Evolutionary conservation across 1,140 invertebrate genomes (phyloP).

Genomic region (Bombus pyrosoma): DNA sequence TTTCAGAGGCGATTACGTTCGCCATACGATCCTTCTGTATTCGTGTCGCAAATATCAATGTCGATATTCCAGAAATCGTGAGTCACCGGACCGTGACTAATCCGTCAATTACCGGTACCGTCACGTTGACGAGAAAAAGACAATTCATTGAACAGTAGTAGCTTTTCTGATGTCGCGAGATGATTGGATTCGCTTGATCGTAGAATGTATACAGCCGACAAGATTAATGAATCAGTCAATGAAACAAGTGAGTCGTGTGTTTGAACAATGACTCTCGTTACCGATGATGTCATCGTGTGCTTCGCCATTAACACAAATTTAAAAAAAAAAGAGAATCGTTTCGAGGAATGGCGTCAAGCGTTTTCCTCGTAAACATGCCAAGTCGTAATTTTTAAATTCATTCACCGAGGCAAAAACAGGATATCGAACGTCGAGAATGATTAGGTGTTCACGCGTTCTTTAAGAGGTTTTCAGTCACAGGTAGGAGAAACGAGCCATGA

Average conservation of each 20-base stretch:
- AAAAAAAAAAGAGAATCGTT: neutral
- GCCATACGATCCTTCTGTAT: neutral
- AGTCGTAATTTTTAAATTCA: neutral
- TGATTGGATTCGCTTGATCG: neutral
- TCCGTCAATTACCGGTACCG: neutral
- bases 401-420: neutral
- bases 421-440: neutral
- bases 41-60: constrained; percentile 48
- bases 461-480: too few species aligned
- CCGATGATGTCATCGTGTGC: constrained; percentile 19
- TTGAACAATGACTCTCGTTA: constrained; percentile 10
- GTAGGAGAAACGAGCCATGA: neutral
- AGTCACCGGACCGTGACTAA: constrained; percentile 32
- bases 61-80: constrained; percentile 39
- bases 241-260: constrained; percentile 18
- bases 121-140: neutral
- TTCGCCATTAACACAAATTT: neutral
- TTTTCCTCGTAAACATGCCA: neutral
- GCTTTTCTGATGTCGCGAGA: neutral
- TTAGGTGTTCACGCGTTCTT: neutral
- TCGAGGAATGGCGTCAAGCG: neutral
- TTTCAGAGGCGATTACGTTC: neutral
- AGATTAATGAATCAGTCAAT: constrained; percentile 34
- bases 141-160: constrained; percentile 9
- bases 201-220: neutral